phyloP scores from a whole-genome alignment of 1,140 invertebrate genomes.

The Rhopalosiphum maidis region DNA sequence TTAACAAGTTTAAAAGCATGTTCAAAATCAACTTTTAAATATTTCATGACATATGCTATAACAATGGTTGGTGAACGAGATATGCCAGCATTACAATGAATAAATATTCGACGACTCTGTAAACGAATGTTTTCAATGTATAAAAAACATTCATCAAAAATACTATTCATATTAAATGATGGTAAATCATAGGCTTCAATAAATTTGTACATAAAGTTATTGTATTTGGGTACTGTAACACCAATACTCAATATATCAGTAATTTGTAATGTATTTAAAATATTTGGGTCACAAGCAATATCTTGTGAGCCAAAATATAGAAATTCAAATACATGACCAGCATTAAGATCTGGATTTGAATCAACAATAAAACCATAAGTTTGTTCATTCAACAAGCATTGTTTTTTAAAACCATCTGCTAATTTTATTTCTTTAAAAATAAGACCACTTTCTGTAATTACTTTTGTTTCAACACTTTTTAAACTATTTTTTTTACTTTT shows the following conservation, averaged over 20 bases:
- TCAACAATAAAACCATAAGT: constrained; percentile 80
- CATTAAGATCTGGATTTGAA: constrained; percentile 78
- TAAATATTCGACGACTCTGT: constrained; percentile 72
- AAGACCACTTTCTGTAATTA: constrained; percentile 47
- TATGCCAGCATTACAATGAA: constrained; percentile 92
- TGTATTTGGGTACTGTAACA: constrained; percentile 66
- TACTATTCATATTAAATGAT: constrained; percentile 68
- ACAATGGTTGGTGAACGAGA: constrained; percentile 84
- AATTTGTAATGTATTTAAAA: constrained; percentile 71
- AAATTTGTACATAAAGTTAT: constrained; percentile 66
- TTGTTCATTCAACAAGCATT: constrained; percentile 5
- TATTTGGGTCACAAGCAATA: constrained; percentile 69
- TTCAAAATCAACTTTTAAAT: constrained; percentile 69
- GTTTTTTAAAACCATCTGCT: constrained; percentile 23
- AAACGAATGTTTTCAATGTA: constrained; percentile 68
- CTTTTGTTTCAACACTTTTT: constrained; percentile 42
- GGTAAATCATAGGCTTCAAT: constrained; percentile 75
- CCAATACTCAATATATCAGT: constrained; percentile 79
- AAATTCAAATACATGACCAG: constrained; percentile 71
- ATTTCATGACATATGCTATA: constrained; percentile 83
- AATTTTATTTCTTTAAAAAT: constrained; percentile 52
- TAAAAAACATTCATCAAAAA: constrained; percentile 66
- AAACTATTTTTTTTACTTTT: constrained; percentile 38
- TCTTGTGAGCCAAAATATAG: constrained; percentile 87
- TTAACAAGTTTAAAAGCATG: constrained; percentile 77